Conservation (phyloP, 2,113 vertebrate genomes). For the Apteryx mantelli region DNA sequence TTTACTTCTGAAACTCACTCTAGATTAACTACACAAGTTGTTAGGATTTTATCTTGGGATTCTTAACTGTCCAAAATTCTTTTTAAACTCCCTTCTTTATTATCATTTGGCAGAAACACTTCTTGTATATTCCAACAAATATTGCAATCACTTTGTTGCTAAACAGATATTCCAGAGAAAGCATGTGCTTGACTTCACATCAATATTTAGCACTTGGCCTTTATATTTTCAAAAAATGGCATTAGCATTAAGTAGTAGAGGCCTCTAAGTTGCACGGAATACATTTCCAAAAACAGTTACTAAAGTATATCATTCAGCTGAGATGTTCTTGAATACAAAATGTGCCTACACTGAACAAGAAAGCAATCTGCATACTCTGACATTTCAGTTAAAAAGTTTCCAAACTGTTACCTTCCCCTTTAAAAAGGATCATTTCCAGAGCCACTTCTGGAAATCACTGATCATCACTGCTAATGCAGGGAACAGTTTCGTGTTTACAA, state of each 20-base stretch:
- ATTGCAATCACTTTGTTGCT: slow-evolving; percentile 58
- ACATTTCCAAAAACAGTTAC: background rate
- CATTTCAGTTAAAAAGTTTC: background rate
- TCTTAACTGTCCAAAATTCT: slow-evolving; percentile 47
- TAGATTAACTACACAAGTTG: slow-evolving; percentile 18
- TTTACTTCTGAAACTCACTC: background rate
- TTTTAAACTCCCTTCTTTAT: slow-evolving; percentile 44
- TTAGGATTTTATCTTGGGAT: slow-evolving; percentile 60
- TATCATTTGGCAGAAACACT: slow-evolving; percentile 62
- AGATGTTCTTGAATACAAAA: background rate
- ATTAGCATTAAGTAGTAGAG: background rate
- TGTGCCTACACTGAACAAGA: background rate
- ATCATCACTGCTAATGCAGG: background rate
- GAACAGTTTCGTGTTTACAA: background rate
- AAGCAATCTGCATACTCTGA: background rate
- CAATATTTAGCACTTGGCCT: slow-evolving; percentile 10
- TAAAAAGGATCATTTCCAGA: background rate
- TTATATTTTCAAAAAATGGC: background rate
- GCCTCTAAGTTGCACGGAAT: background rate
- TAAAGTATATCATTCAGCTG: background rate
- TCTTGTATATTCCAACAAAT: slow-evolving; percentile 53
- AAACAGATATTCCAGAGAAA: slow-evolving; percentile 33
- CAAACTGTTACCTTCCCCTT: background rate
- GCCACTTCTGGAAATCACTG: background rate
- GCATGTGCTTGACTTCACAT: background rate